A percentile compares a stretch with the other conserved stretches of the same genome.
Evolutionary conservation across 2,888 invertebrate species (phyloP).

Genomic region (Ethmia dodecea): DNA sequence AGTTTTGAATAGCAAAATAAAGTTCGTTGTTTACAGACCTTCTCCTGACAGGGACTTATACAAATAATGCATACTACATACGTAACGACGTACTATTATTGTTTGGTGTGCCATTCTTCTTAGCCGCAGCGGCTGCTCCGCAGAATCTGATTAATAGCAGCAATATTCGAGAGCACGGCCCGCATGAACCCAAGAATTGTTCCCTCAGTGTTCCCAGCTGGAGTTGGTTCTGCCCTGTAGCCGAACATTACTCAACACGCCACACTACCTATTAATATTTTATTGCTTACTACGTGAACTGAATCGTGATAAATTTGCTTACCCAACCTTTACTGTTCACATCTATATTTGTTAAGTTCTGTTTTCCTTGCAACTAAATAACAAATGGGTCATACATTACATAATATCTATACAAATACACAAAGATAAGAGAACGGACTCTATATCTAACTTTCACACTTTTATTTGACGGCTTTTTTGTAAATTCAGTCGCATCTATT

Average conservation of each 20-base stretch:
- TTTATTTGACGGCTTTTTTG: too few relatives aligned
- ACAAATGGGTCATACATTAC: too few relatives aligned
- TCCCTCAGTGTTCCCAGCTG: constrained; percentile 27
- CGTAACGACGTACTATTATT: constrained; percentile 33
- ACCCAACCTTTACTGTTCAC: too few relatives aligned
- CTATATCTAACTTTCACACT: too few relatives aligned
- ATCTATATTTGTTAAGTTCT: too few relatives aligned
- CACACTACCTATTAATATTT: constrained; percentile 28
- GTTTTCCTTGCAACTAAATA: too few relatives aligned
- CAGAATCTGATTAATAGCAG: constrained; percentile 65
- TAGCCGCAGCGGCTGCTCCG: constrained; percentile 28
- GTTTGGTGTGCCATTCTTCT: constrained; percentile 56
- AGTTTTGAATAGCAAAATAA: too few relatives aligned
- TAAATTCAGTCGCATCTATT: too few relatives aligned
- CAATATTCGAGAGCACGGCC: constrained; percentile 57
- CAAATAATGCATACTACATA: background rate
- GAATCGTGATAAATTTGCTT: too few relatives aligned
- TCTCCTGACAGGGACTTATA: background rate
- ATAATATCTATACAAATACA: too few relatives aligned
- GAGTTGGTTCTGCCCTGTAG: constrained; percentile 27
- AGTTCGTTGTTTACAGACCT: too few relatives aligned
- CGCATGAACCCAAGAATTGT: constrained; percentile 51
- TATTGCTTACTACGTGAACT: constrained; percentile 21
- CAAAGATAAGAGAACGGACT: too few relatives aligned
- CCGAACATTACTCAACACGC: constrained; percentile 26